phyloP scores from a whole-genome alignment of 2,888 invertebrate genomes.

The Terebella lapidaria region DNA sequence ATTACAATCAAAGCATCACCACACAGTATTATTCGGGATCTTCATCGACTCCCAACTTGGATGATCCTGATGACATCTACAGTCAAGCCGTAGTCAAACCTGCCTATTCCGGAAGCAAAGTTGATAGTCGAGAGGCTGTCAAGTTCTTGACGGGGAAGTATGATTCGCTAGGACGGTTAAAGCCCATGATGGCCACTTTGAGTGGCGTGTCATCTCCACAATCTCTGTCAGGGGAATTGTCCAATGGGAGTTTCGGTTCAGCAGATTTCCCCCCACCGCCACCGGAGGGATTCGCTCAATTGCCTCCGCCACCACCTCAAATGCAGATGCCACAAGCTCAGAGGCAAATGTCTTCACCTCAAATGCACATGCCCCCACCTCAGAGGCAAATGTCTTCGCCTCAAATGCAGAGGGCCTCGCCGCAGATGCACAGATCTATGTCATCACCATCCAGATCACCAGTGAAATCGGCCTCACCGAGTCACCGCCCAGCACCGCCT shows the following conservation, averaged over 20 bases:
- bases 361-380: background rate
- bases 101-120: background rate
- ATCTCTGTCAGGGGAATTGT: no score
- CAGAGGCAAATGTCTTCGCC: background rate
- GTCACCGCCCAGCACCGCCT: background rate
- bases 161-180: slow-evolving; percentile 36
- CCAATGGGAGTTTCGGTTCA: background rate
- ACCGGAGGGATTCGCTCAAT: background rate
- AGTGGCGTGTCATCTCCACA: background rate
- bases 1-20: background rate
- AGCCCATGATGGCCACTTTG: background rate
- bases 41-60: slow-evolving; percentile 3
- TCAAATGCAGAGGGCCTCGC: background rate
- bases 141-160: slow-evolving; percentile 42
- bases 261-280: slow-evolving; percentile 3
- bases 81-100: slow-evolving; percentile 16
- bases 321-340: background rate
- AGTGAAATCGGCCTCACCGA: background rate
- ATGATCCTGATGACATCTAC: slow-evolving; percentile 16
- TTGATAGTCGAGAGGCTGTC: slow-evolving; percentile 24
- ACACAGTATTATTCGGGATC: background rate
- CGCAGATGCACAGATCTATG: background rate
- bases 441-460: background rate
- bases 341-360: no score
- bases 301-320: background rate